Conservation (phyloP, 2,888 invertebrate genomes). For the Xestia sexstrigata region DNA sequence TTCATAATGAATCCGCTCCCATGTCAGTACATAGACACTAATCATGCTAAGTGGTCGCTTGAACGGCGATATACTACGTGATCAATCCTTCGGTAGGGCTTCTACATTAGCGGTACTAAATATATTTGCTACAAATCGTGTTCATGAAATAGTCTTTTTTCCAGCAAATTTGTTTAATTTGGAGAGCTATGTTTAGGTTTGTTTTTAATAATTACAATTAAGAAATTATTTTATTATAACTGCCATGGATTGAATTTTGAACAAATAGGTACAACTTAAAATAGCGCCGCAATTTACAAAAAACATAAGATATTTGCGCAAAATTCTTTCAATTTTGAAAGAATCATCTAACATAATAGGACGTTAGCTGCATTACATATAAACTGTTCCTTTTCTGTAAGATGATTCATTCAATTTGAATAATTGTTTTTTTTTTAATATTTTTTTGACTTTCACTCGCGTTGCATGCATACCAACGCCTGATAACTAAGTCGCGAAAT, state of each 20-base stretch:
- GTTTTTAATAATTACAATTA: neutral
- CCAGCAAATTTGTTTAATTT: neutral
- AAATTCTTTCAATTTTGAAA: no score
- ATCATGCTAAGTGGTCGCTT: constrained; percentile 50
- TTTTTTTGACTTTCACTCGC: neutral
- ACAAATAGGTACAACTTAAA: neutral
- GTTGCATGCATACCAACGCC: neutral
- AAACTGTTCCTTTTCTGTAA: neutral
- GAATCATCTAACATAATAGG: neutral
- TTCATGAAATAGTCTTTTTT: neutral
- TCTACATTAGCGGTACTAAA: constrained; percentile 3
- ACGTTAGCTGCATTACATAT: no score
- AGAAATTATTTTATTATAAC: neutral
- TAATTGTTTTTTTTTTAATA: neutral
- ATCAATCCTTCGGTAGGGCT: constrained; percentile 26
- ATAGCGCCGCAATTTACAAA: neutral
- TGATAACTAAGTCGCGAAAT: neutral
- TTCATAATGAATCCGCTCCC: constrained; percentile 33
- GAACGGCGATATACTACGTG: constrained; percentile 11
- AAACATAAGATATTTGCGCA: neutral
- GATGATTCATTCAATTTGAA: neutral
- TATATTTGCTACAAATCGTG: neutral
- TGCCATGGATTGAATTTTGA: neutral
- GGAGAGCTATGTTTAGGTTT: neutral
- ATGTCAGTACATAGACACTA: constrained; percentile 18